A percentile compares a stretch with the other conserved stretches of the same genome.
These are phyloP conservation scores for Python bivittatus DNA, from an alignment of 2,113 vertebrate species.

Conservation along the genomic window DNA sequence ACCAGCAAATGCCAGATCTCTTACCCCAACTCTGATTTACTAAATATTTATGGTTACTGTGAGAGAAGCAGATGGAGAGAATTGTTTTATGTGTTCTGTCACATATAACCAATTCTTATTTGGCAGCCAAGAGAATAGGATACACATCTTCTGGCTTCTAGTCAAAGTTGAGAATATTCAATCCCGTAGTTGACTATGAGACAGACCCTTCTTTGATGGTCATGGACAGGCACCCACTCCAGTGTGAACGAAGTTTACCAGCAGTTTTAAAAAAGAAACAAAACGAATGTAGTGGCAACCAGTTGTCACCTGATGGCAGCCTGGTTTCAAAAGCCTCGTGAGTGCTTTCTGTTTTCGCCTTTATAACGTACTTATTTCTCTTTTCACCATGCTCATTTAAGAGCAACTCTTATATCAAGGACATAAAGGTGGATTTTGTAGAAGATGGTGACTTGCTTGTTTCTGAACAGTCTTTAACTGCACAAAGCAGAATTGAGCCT, in stretches of 20 bases:
- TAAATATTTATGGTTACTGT: not conserved
- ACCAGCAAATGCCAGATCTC: not conserved
- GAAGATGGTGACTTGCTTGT: not conserved
- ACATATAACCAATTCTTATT: not conserved
- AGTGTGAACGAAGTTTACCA: not conserved
- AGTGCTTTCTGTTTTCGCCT: not conserved
- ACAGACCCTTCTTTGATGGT: not conserved
- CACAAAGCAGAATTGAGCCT: not conserved
- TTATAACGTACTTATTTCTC: not conserved
- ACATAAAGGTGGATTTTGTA: not conserved
- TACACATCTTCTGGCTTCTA: too few relatives aligned
- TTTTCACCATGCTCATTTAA: not conserved
- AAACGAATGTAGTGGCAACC: not conserved
- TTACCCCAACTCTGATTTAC: not conserved
- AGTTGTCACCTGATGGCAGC: conserved; percentile 58
- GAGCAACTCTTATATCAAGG: not conserved
- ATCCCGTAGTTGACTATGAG: not conserved
- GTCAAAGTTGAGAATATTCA: not conserved
- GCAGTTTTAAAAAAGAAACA: not conserved
- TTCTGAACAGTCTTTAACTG: not conserved
- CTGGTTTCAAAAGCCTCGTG: conserved; percentile 34
- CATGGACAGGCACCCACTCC: not conserved
- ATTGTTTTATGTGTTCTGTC: not conserved
- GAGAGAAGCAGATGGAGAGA: not conserved
- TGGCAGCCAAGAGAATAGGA: not conserved